Percentiles rank a stretch among this genome's conserved stretches.
phyloP scores from a whole-genome alignment of 2,888 invertebrate species.

The Orthosia gracilis region DNA sequence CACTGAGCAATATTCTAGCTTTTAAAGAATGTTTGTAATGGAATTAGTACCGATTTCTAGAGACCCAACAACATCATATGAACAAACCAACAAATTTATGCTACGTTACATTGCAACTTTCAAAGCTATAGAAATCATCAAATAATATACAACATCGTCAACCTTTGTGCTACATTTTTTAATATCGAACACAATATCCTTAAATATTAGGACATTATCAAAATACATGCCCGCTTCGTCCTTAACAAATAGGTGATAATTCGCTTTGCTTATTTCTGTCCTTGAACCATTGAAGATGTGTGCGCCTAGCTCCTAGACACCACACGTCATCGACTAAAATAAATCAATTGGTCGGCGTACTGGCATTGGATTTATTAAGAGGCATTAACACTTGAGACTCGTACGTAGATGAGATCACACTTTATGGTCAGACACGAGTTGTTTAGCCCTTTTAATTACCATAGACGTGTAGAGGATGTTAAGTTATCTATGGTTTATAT shows the following conservation, averaged over 20 bases:
- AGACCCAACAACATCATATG: not conserved
- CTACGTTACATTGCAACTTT: too few relatives aligned
- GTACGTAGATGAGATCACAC: slow-evolving; percentile 53
- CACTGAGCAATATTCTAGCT: too few relatives aligned
- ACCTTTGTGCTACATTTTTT: too few relatives aligned
- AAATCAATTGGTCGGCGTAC: slow-evolving; percentile 71
- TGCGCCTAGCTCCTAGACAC: slow-evolving; percentile 38
- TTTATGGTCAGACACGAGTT: slow-evolving; percentile 44
- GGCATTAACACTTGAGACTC: slow-evolving; percentile 59
- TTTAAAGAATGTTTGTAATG: not conserved
- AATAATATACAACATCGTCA: too few relatives aligned
- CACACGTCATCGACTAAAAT: slow-evolving; percentile 81
- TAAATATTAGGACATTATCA: not conserved
- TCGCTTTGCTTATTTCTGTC: slow-evolving; percentile 59
- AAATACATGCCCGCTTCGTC: slow-evolving; percentile 40
- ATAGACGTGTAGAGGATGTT: slow-evolving; percentile 41
- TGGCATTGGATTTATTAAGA: slow-evolving; percentile 69
- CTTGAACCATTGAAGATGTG: slow-evolving; percentile 69
- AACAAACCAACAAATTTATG: too few relatives aligned
- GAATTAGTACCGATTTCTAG: too few relatives aligned
- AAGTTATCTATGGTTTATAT: slow-evolving; percentile 27
- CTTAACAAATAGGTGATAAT: slow-evolving; percentile 58
- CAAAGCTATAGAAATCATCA: too few relatives aligned
- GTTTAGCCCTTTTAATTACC: slow-evolving; percentile 55
- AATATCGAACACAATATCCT: too few relatives aligned